Conservation (phyloP, 1,140 invertebrate genomes). For the Drosophila triauraria region DNA sequence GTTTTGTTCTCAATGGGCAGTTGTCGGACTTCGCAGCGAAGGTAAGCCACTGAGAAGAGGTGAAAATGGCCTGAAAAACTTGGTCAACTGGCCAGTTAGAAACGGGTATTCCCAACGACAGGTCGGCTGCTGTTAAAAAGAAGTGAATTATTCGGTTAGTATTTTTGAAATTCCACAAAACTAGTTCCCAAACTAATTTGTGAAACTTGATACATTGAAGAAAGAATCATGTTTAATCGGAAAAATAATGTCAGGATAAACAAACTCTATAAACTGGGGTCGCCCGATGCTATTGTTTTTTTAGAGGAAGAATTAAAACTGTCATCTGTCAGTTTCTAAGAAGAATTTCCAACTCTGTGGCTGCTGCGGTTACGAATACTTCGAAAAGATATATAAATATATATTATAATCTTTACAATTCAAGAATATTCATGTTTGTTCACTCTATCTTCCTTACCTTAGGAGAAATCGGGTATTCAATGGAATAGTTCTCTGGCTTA, state of each 20-base stretch:
- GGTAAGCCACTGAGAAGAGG: constrained; percentile 52
- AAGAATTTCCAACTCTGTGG: too few species aligned
- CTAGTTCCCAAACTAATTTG: neutral
- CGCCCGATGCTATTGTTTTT: too few species aligned
- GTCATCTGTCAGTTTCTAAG: too few species aligned
- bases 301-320: too few species aligned
- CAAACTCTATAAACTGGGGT: too few species aligned
- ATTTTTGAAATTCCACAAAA: neutral
- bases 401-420: neutral
- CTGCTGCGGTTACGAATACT: too few species aligned
- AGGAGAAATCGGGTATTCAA: neutral
- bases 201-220: too few species aligned
- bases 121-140: constrained; percentile 23
- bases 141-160: neutral
- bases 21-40: constrained; percentile 53
- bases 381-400: neutral
- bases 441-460: too few species aligned
- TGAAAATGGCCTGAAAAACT: constrained; percentile 39
- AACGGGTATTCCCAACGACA: constrained; percentile 24
- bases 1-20: constrained; percentile 54
- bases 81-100: constrained; percentile 41
- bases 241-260: too few species aligned
- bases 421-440: neutral
- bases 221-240: too few species aligned
- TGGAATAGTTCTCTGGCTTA: neutral